These are phyloP conservation scores for Pararge aegeria DNA, from an alignment of 1,140 invertebrate genomes.

Conservation along the genomic window DNA sequence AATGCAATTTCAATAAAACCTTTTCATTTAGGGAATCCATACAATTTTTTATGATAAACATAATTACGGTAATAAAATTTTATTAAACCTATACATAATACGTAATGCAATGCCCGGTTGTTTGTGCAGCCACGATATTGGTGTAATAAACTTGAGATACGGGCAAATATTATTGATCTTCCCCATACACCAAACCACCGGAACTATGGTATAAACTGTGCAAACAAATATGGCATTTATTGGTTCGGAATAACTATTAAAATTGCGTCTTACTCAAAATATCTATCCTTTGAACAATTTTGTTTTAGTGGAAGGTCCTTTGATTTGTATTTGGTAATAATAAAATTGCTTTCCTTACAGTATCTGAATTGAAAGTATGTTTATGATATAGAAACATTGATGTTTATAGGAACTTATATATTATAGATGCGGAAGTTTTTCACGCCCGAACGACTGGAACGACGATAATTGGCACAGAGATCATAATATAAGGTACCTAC, in stretches of 20 bases:
- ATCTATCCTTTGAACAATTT: constrained; percentile 6
- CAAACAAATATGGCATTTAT: constrained; percentile 12
- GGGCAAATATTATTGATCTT: constrained; percentile 36
- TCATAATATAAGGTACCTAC: too few relatives aligned
- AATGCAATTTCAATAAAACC: neutral
- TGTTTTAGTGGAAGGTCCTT: constrained; percentile 33
- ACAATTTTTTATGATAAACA: constrained; percentile 9
- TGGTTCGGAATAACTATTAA: neutral
- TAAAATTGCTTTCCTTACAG: constrained; percentile 27
- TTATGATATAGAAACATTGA: too few relatives aligned
- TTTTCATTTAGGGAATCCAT: constrained; percentile 9
- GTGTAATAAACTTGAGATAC: constrained; percentile 36
- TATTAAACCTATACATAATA: constrained; percentile 21
- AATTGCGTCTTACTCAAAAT: constrained; percentile 2
- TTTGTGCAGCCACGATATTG: constrained; percentile 30
- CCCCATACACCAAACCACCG: constrained; percentile 9
- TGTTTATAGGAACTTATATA: too few relatives aligned
- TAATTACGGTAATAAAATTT: constrained; percentile 30
- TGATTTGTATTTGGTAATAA: constrained; percentile 38
- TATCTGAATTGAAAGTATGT: neutral
- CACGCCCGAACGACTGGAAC: too few relatives aligned
- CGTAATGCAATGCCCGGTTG: constrained; percentile 19
- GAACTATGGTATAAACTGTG: neutral
- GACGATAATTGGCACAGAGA: too few relatives aligned
- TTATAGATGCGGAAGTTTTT: too few relatives aligned